phyloP scores from a whole-genome alignment of 2,797 vertebrate genomes.

The Syngnathus rostellatus region DNA sequence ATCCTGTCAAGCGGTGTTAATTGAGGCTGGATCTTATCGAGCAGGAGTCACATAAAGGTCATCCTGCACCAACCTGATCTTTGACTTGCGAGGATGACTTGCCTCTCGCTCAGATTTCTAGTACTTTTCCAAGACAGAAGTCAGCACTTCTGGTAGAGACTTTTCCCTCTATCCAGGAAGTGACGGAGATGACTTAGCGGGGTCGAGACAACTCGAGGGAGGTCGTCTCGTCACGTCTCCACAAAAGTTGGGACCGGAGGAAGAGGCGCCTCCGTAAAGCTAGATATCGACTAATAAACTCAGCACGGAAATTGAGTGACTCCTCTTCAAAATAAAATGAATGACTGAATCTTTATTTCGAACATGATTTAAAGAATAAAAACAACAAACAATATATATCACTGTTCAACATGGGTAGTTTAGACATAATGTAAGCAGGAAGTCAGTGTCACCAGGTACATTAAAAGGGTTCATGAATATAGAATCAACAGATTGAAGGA shows the following conservation, averaged over 20 bases:
- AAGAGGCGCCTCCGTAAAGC: constrained; percentile 17
- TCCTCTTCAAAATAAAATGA: constrained; percentile 30
- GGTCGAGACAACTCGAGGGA: constrained; percentile 57
- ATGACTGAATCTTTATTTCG: no score
- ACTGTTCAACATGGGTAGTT: neutral
- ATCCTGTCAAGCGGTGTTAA: constrained; percentile 16
- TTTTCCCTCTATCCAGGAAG: constrained; percentile 55
- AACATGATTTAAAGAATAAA: no score
- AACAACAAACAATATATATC: no score
- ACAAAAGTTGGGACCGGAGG: constrained; percentile 36
- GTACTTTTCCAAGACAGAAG: constrained; percentile 35
- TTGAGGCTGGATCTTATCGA: constrained; percentile 12
- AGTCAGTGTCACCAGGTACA: neutral
- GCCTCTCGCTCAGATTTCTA: constrained; percentile 11
- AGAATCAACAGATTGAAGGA: neutral
- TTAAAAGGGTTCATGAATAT: neutral
- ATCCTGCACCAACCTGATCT: constrained; percentile 10
- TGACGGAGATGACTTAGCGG: constrained; percentile 50
- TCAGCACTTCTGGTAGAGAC: constrained; percentile 35
- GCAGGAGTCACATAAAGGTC: constrained; percentile 12
- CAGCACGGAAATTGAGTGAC: constrained; percentile 5
- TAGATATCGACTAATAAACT: rapidly evolving
- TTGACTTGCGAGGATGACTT: neutral
- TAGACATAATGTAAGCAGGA: neutral
- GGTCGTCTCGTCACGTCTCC: constrained; percentile 52